Percentiles rank a stretch among this genome's conserved stretches.
phyloP scores from a whole-genome alignment of 2,113 vertebrate genomes.

The Gnathonemus echidnorhynchus region DNA sequence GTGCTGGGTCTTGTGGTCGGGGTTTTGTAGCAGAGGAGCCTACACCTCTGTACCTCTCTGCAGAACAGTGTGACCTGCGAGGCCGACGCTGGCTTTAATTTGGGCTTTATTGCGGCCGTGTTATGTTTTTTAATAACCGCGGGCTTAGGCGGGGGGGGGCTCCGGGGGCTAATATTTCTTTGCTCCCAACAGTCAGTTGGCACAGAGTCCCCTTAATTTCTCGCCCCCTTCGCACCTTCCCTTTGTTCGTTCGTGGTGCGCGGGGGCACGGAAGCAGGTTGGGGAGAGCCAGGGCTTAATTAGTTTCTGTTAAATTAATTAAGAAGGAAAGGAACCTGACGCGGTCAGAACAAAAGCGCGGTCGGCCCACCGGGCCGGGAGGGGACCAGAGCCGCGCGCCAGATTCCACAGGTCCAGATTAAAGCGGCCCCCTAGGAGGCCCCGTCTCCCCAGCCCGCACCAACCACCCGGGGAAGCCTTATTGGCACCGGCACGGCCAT shows the following conservation, averaged over 20 bases:
- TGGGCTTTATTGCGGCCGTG: constrained; percentile 48
- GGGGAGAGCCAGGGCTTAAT: constrained; percentile 65
- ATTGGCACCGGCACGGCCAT: constrained; percentile 58
- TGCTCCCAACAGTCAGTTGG: constrained; percentile 68
- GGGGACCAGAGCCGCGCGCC: constrained; percentile 41
- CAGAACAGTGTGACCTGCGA: constrained; percentile 54
- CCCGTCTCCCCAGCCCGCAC: constrained; percentile 40
- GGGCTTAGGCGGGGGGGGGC: constrained; percentile 44
- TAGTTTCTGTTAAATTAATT: constrained; percentile 72
- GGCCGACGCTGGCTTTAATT: constrained; percentile 49
- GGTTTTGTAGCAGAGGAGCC: constrained; percentile 46
- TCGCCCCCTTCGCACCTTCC: constrained; percentile 53
- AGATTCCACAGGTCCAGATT: constrained; percentile 67
- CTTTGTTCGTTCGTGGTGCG: constrained; percentile 48
- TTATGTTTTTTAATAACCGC: constrained; percentile 60
- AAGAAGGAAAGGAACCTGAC: constrained; percentile 62
- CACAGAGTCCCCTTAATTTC: constrained; percentile 63
- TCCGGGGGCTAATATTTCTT: constrained; percentile 64
- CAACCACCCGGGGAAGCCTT: constrained; percentile 45
- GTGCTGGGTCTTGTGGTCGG: constrained; percentile 43
- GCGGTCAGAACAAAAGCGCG: constrained; percentile 58
- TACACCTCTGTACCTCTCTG: constrained; percentile 39
- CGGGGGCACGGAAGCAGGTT: constrained; percentile 45
- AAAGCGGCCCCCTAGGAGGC: constrained; percentile 53
- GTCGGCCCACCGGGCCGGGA: constrained; percentile 48